Percentiles rank a stretch among this genome's conserved stretches.
phyloP scores from a whole-genome alignment of 2,888 invertebrate genomes.

The Mythimna impura region DNA sequence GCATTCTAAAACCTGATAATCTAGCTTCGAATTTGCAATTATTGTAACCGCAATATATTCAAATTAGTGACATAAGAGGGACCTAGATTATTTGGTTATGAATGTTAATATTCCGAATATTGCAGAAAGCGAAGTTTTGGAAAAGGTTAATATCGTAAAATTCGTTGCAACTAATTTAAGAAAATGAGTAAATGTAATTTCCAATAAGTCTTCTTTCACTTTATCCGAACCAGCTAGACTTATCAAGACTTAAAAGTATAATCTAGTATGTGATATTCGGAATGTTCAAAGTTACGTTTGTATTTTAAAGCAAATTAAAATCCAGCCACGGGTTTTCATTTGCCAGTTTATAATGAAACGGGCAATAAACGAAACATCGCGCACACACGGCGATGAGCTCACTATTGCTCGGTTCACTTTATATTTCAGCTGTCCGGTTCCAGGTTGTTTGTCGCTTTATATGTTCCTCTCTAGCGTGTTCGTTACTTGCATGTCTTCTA shows the following conservation, averaged over 20 bases:
- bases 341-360: conserved; percentile 59
- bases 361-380: conserved; percentile 60
- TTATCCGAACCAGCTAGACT: conserved; percentile 8
- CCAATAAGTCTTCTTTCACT: neutral
- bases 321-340: conserved; percentile 57
- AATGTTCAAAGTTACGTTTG: conserved; percentile 51
- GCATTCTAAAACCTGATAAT: conserved; percentile 66
- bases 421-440: conserved; percentile 73
- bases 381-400: conserved; percentile 41
- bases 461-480: conserved; percentile 80
- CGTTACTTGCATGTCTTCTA: conserved; percentile 86
- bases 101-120: conserved; percentile 65
- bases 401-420: conserved; percentile 72
- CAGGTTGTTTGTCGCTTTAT: conserved; percentile 81
- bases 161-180: neutral
- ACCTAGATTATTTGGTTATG: conserved; percentile 66
- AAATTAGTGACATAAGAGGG: conserved; percentile 32
- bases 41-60: conserved; percentile 28
- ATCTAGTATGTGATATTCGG: conserved; percentile 55
- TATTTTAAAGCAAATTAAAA: conserved; percentile 63
- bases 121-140: conserved; percentile 21
- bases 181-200: neutral
- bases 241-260: conserved; percentile 9
- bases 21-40: conserved; percentile 58
- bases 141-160: conserved; percentile 11